phyloP scores from a whole-genome alignment of 2,113 vertebrate genomes.

The Hydropotes inermis region DNA sequence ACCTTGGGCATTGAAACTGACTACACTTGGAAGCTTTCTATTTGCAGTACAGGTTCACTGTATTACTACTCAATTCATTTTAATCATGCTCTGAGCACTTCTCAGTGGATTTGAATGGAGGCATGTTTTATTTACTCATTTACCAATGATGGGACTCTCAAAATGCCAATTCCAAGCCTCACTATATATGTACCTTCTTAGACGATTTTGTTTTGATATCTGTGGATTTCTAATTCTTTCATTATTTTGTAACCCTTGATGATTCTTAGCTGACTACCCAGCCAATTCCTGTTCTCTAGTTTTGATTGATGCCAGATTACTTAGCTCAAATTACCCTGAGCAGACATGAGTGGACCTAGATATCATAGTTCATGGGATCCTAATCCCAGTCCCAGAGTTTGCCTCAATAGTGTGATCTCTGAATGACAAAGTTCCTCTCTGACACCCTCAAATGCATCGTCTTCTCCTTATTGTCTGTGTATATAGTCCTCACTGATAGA shows the following conservation, averaged over 20 bases:
- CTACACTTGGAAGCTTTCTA: slow-evolving; percentile 20
- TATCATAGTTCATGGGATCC: background rate
- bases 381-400: background rate
- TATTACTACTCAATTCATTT: slow-evolving; percentile 28
- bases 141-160: background rate
- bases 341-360: background rate
- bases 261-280: background rate
- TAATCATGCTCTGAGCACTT: slow-evolving; percentile 22
- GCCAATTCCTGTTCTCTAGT: background rate
- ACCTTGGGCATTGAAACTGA: background rate
- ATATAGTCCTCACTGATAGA: background rate
- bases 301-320: background rate
- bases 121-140: slow-evolving; percentile 39
- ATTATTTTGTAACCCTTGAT: slow-evolving; percentile 19
- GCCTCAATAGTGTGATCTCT: background rate
- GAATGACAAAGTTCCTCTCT: background rate
- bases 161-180: slow-evolving; percentile 27
- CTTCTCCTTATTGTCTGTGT: background rate
- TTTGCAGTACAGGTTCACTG: background rate
- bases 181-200: background rate
- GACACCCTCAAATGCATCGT: background rate
- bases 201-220: background rate
- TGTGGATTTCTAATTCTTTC: slow-evolving; percentile 19
- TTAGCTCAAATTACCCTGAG: background rate
- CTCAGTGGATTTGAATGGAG: slow-evolving; percentile 23